Evolutionary conservation across 2,113 vertebrate genomes (phyloP).

Genomic region (Microcebus lehilahytsara): DNA sequence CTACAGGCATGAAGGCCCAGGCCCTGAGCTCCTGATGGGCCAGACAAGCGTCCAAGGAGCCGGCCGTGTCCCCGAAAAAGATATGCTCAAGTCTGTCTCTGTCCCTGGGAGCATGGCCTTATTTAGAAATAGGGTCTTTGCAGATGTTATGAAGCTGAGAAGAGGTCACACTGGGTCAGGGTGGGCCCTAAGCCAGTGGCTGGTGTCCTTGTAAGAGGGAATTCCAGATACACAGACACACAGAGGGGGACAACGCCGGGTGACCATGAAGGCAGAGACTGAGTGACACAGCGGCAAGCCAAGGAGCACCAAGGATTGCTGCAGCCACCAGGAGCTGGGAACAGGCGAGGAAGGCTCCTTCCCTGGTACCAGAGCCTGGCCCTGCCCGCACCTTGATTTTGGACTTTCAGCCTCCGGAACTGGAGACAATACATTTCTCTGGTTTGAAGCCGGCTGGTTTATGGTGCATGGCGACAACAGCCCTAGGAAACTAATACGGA

Average conservation of each 20-base stretch:
- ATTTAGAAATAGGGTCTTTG: conserved; percentile 1
- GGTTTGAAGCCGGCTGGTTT: not conserved
- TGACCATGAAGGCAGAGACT: no score
- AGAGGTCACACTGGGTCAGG: no score
- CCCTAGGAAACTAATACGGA: fast-evolving
- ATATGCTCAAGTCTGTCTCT: not conserved
- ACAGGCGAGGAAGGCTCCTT: no score
- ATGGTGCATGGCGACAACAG: not conserved
- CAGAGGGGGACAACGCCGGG: no score
- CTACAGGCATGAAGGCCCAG: not conserved
- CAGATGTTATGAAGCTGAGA: not conserved
- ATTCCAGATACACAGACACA: no score
- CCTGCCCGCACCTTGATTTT: not conserved
- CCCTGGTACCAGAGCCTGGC: not conserved
- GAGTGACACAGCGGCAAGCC: no score
- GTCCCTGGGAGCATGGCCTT: not conserved
- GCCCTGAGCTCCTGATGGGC: not conserved
- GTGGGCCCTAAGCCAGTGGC: no score
- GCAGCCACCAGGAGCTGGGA: not conserved
- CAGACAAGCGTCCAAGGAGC: not conserved
- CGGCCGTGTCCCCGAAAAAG: not conserved
- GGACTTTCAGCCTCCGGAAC: not conserved
- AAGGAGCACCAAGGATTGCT: no score
- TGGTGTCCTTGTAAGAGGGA: no score
- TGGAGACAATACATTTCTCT: not conserved